These are phyloP conservation scores for Caenorhabditis zanzibari DNA, from an alignment of 2,888 invertebrate genomes.

Conservation along the genomic window DNA sequence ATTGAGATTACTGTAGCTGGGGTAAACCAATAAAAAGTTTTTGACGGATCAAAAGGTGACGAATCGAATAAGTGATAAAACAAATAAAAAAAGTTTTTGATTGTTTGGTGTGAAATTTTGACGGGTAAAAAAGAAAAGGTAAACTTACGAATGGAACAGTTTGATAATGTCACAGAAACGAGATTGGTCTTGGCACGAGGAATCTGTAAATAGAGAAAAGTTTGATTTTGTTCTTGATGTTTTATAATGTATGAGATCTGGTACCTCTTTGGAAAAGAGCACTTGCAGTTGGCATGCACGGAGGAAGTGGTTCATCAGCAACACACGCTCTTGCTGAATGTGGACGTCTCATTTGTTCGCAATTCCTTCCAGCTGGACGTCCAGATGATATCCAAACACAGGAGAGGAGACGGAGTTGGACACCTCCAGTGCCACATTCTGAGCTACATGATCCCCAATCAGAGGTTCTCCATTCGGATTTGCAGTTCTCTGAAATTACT, in stretches of 20 bases:
- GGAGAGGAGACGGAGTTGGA: constrained; percentile 92
- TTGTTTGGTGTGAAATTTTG: constrained; percentile 24
- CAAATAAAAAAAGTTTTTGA: constrained; percentile 20
- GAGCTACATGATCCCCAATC: constrained; percentile 95
- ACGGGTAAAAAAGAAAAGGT: constrained; percentile 24
- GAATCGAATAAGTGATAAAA: constrained; percentile 50
- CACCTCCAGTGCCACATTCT: constrained; percentile 90
- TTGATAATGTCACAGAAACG: constrained; percentile 83
- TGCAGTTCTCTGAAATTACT: constrained; percentile 77
- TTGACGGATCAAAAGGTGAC: constrained; percentile 30
- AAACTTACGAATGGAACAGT: constrained; percentile 81
- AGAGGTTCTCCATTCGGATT: constrained; percentile 93
- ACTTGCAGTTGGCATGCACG: constrained; percentile 69
- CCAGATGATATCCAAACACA: constrained; percentile 95
- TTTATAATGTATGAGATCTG: background rate
- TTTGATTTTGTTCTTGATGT: background rate
- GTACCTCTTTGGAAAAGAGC: constrained; percentile 66
- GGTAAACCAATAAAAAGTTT: constrained; percentile 23
- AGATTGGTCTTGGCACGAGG: constrained; percentile 79
- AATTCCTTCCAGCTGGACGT: constrained; percentile 91
- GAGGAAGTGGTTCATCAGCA: constrained; percentile 69
- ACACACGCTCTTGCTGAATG: constrained; percentile 79
- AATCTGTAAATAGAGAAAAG: constrained; percentile 58
- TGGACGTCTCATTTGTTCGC: constrained; percentile 84
- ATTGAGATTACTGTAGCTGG: constrained; percentile 17